Evolutionary conservation across 2,888 invertebrate species (phyloP).

Genomic region (Lasioglossum villosulum): DNA sequence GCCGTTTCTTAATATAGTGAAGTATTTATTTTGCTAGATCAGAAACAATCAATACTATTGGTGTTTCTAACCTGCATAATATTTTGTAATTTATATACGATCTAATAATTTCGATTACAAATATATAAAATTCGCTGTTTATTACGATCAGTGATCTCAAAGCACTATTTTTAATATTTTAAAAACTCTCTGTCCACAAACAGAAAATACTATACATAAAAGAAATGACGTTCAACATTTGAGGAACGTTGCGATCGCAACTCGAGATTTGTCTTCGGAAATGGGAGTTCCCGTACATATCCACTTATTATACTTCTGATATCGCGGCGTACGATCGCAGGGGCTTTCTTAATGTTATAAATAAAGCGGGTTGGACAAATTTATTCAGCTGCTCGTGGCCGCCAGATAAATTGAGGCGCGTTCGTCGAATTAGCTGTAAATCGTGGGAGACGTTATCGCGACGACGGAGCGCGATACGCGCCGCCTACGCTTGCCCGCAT

Average conservation of each 20-base stretch:
- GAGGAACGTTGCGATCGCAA: not conserved
- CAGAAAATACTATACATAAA: not conserved
- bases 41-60: not conserved
- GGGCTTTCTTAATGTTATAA: not conserved
- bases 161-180: not conserved
- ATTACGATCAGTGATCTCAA: not conserved
- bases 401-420: conserved; percentile 15
- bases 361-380: not conserved
- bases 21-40: not conserved
- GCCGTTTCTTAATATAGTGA: not conserved
- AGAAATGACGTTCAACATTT: not conserved
- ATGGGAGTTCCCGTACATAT: not conserved
- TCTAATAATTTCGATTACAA: not conserved
- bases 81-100: not conserved
- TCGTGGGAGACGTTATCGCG: conserved; percentile 43
- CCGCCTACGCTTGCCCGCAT: conserved; percentile 61
- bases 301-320: not conserved
- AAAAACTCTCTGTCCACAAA: not conserved
- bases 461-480: conserved; percentile 25
- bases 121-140: too few species aligned
- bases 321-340: not conserved
- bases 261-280: not conserved
- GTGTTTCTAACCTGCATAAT: not conserved
- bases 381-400: not conserved
- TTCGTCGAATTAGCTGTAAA: conserved; percentile 48